Evolutionary conservation across 2,797 vertebrate species (phyloP).

Genomic region (Sternotherus odoratus): DNA sequence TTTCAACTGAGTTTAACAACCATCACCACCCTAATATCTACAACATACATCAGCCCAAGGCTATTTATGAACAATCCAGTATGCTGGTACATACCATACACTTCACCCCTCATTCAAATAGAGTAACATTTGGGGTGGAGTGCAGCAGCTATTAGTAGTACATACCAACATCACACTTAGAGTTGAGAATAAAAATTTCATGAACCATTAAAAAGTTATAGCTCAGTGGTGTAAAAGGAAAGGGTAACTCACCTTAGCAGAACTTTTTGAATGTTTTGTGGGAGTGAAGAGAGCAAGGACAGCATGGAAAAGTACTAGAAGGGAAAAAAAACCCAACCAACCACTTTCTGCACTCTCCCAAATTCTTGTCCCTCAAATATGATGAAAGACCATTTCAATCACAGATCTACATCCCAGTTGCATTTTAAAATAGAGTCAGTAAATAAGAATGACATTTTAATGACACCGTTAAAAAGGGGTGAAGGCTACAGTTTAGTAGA

Average conservation of each 20-base stretch:
- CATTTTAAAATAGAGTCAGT: conserved; percentile 13
- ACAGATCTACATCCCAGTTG: not conserved
- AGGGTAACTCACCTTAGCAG: not conserved
- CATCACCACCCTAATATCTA: not conserved
- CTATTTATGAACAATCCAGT: not conserved
- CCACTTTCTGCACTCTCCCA: not conserved
- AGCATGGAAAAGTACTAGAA: not conserved
- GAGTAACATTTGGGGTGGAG: not conserved
- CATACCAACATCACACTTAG: accelerated
- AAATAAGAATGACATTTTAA: not conserved
- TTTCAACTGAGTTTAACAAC: not conserved
- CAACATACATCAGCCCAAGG: not conserved
- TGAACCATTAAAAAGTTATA: not conserved
- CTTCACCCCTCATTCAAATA: not conserved
- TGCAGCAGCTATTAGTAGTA: not conserved
- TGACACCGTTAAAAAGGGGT: not conserved
- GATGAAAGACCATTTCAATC: not conserved
- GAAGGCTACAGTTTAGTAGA: not conserved
- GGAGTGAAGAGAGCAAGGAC: not conserved
- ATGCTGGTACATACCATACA: not conserved
- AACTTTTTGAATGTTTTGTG: not conserved
- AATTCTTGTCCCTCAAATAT: conserved; percentile 12
- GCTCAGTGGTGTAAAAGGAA: not conserved
- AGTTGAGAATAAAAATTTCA: not conserved
- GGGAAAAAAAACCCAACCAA: not conserved